Evolutionary conservation across 2,113 vertebrate genomes (phyloP).

Genomic region (Bos javanicus): DNA sequence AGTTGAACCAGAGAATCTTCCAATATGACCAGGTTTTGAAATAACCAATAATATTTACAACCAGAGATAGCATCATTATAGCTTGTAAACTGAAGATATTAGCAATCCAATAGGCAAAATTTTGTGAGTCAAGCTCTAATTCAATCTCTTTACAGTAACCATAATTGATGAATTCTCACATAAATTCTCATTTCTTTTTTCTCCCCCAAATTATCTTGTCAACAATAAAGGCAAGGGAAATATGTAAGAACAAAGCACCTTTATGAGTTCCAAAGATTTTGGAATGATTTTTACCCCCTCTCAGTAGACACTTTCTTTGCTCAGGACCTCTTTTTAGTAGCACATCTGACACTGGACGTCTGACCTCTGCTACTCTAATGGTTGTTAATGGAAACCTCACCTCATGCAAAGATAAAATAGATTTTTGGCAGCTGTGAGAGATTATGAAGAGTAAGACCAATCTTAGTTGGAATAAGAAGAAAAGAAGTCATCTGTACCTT

Average conservation of each 20-base stretch:
- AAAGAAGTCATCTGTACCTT: constrained; percentile 87
- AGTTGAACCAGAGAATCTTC: constrained; percentile 15
- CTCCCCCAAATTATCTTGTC: constrained; percentile 20
- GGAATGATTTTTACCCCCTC: constrained; percentile 47
- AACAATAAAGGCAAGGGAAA: constrained; percentile 5
- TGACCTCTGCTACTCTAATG: constrained; percentile 84
- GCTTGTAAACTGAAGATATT: not conserved
- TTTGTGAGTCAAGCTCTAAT: constrained; percentile 19
- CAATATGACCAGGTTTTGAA: constrained; percentile 15
- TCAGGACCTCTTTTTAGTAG: constrained; percentile 77
- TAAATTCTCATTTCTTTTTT: not conserved
- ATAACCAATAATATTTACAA: constrained; percentile 41
- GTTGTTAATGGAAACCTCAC: constrained; percentile 93
- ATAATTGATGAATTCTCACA: not conserved
- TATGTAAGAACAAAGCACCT: not conserved
- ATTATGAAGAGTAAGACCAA: constrained; percentile 90
- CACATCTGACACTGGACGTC: constrained; percentile 77
- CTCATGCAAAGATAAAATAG: constrained; percentile 92
- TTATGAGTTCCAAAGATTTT: constrained; percentile 52
- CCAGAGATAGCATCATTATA: constrained; percentile 34
- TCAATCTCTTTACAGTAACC: not conserved
- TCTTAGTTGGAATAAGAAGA: constrained; percentile 88
- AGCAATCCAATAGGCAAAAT: not conserved
- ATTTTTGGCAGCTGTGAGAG: constrained; percentile 90
- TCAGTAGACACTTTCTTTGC: constrained; percentile 53